A percentile compares a stretch with the other conserved stretches of the same genome.
Conservation (phyloP, 2,113 vertebrate species). For the Glaucomys volans region DNA sequence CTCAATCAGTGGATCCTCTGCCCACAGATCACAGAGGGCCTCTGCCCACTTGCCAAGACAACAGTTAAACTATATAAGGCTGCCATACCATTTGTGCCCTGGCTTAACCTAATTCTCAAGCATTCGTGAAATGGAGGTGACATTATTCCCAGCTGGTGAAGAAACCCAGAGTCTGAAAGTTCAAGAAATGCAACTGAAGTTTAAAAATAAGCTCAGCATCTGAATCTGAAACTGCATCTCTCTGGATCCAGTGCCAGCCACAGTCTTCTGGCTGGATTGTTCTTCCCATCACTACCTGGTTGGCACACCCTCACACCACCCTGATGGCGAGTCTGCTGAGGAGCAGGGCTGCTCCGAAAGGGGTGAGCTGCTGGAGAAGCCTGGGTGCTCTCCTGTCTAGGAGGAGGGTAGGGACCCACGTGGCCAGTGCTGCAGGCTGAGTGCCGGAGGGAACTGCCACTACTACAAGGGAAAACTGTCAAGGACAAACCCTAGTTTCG, state of each 20-base stretch:
- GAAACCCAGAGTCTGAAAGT: background rate
- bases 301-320: background rate
- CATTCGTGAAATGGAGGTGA: background rate
- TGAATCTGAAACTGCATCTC: background rate
- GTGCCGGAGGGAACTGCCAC: background rate
- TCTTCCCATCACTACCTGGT: background rate
- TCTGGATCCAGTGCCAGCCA: background rate
- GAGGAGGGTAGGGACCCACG: accelerated
- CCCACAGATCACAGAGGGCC: background rate
- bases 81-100: accelerated
- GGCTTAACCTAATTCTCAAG: background rate
- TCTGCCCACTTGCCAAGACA: too few relatives aligned
- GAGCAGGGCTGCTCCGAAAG: background rate
- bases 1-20: too few relatives aligned
- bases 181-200: background rate
- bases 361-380: background rate
- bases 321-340: too few relatives aligned
- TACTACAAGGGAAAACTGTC: accelerated
- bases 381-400: too few relatives aligned
- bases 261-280: background rate
- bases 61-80: accelerated
- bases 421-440: background rate
- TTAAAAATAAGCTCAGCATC: background rate
- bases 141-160: background rate
- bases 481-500: background rate